phyloP scores from a whole-genome alignment of 2,888 invertebrate genomes.

The Chirona hameri region DNA sequence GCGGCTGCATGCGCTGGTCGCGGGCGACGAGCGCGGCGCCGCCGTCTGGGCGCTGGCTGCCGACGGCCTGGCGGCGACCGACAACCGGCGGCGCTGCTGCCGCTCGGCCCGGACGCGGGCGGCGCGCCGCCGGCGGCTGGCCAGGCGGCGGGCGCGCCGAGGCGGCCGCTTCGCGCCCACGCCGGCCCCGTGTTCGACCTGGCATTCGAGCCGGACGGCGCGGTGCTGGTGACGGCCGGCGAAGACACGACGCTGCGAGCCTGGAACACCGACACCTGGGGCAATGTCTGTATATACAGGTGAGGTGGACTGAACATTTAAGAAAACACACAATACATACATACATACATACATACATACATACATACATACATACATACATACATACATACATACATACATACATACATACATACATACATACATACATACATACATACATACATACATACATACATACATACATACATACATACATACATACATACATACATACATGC shows the following conservation, averaged over 20 bases:
- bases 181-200: slow-evolving; percentile 67
- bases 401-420: too few relatives aligned
- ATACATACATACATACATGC: too few relatives aligned
- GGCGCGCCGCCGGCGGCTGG: slow-evolving; percentile 36
- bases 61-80: slow-evolving; percentile 34
- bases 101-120: slow-evolving; percentile 32
- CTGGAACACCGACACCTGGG: slow-evolving; percentile 67
- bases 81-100: slow-evolving; percentile 30
- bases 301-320: too few relatives aligned
- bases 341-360: too few relatives aligned
- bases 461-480: too few relatives aligned
- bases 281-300: slow-evolving; percentile 58
- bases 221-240: slow-evolving; percentile 58
- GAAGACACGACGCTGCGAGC: slow-evolving; percentile 73
- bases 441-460: too few relatives aligned
- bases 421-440: too few relatives aligned
- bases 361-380: too few relatives aligned
- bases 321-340: too few relatives aligned
- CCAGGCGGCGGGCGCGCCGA: slow-evolving; percentile 46
- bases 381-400: too few relatives aligned
- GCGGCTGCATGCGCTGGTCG: slow-evolving; percentile 33
- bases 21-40: slow-evolving; percentile 36
- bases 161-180: slow-evolving; percentile 64
- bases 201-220: slow-evolving; percentile 49
- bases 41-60: slow-evolving; percentile 34